phyloP scores from a whole-genome alignment of 2,113 vertebrate species.

The Heterotis niloticus region DNA sequence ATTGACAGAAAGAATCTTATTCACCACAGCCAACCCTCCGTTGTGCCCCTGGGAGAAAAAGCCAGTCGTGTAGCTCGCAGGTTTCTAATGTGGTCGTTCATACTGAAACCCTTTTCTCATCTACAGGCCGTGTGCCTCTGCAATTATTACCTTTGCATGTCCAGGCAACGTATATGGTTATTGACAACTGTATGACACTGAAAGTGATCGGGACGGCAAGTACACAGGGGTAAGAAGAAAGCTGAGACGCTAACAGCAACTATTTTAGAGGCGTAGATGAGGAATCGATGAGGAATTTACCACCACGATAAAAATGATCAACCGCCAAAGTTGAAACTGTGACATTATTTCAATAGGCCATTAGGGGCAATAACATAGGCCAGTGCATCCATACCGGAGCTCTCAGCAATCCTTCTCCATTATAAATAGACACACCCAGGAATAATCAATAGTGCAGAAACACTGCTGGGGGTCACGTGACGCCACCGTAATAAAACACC shows the following conservation, averaged over 20 bases:
- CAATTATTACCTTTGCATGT: constrained; percentile 5
- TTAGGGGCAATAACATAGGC: constrained; percentile 4
- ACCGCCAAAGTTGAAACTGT: constrained; percentile 11
- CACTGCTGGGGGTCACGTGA: neutral
- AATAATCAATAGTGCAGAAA: neutral
- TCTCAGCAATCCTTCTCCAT: constrained; percentile 2
- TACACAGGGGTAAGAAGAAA: neutral
- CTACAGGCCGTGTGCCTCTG: neutral
- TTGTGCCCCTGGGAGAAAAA: neutral
- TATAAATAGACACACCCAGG: neutral
- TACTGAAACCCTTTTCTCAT: neutral
- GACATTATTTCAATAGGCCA: constrained; percentile 3
- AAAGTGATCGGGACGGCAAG: neutral
- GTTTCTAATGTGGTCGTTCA: neutral
- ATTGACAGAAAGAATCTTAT: no score
- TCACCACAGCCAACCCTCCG: neutral
- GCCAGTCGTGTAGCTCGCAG: neutral
- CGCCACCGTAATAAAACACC: neutral
- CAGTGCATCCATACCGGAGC: constrained; percentile 7
- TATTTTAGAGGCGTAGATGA: constrained; percentile 10
- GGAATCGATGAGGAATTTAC: neutral
- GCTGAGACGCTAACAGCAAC: neutral
- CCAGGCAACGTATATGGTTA: constrained; percentile 6
- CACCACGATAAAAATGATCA: constrained; percentile 19
- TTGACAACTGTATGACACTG: neutral